Conservation (phyloP, 2,113 vertebrate genomes). For the Emydocephalus ijimae region DNA sequence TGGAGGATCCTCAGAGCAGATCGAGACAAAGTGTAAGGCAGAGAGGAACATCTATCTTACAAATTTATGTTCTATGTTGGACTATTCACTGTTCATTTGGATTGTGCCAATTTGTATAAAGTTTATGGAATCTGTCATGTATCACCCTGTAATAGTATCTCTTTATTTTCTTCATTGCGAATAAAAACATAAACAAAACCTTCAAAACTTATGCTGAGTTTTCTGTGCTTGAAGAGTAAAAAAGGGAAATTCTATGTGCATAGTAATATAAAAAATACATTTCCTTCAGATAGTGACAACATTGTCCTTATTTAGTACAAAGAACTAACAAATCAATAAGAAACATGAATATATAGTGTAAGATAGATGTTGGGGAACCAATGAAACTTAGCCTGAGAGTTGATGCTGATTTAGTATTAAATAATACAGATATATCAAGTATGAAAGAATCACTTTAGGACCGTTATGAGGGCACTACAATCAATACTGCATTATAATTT, state of each 20-base stretch:
- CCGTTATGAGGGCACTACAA: not conserved
- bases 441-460: not conserved
- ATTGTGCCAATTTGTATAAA: not conserved
- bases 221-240: not conserved
- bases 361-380: not conserved
- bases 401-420: not conserved
- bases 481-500: not conserved
- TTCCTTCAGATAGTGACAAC: not conserved
- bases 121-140: not conserved
- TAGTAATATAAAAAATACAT: accelerated
- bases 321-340: not conserved
- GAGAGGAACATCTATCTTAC: not conserved
- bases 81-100: not conserved
- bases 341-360: not conserved
- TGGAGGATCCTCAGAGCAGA: not conserved
- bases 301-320: not conserved
- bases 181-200: not conserved
- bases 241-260: not conserved
- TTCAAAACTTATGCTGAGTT: not conserved
- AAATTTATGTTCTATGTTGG: not conserved
- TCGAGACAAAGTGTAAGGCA: not conserved
- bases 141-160: not conserved
- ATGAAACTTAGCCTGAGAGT: not conserved
- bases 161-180: not conserved
- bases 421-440: not conserved